These are phyloP conservation scores for Drosophila koepferae DNA, from an alignment of 2,888 invertebrate species.

Conservation along the genomic window DNA sequence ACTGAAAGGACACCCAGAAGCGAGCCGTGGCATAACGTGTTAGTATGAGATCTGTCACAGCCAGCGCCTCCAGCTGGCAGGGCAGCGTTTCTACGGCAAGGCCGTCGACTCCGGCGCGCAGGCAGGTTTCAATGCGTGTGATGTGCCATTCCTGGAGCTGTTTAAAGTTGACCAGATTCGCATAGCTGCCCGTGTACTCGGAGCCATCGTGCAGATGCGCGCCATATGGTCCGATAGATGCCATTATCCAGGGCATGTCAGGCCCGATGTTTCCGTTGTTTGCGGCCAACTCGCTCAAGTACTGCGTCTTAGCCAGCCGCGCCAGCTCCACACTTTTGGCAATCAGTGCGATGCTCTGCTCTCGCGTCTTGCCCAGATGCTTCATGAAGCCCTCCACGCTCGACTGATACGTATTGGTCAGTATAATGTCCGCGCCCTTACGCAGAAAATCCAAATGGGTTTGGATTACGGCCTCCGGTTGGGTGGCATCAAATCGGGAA, in stretches of 20 bases:
- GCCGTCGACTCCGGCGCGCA: constrained; percentile 91
- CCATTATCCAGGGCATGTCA: constrained; percentile 88
- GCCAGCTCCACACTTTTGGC: constrained; percentile 90
- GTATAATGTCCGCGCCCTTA: constrained; percentile 95
- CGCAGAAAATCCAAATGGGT: constrained; percentile 93
- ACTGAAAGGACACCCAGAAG: constrained; percentile 92
- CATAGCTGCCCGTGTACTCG: constrained; percentile 94
- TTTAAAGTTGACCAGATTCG: constrained; percentile 87
- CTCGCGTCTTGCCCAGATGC: constrained; percentile 89
- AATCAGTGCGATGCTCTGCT: constrained; percentile 90
- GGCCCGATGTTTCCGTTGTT: constrained; percentile 24
- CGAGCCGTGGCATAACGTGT: constrained; percentile 90
- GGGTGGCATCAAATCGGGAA: constrained; percentile 91
- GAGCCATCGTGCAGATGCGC: constrained; percentile 95
- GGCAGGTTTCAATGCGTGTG: constrained; percentile 90
- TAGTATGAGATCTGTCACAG: constrained; percentile 90
- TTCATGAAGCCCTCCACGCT: constrained; percentile 91
- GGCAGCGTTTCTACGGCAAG: constrained; percentile 96
- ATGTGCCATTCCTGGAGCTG: constrained; percentile 92
- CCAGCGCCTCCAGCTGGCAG: constrained; percentile 91
- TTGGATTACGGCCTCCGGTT: constrained; percentile 91
- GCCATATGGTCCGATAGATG: constrained; percentile 96
- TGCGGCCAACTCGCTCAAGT: constrained; percentile 85
- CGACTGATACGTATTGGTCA: constrained; percentile 96
- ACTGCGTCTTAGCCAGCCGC: constrained; percentile 88